Evolutionary conservation across 2,113 vertebrate genomes (phyloP), one percentile per base, ranked within the genome.

Genomic region (Actenoides hombroni): DNA sequence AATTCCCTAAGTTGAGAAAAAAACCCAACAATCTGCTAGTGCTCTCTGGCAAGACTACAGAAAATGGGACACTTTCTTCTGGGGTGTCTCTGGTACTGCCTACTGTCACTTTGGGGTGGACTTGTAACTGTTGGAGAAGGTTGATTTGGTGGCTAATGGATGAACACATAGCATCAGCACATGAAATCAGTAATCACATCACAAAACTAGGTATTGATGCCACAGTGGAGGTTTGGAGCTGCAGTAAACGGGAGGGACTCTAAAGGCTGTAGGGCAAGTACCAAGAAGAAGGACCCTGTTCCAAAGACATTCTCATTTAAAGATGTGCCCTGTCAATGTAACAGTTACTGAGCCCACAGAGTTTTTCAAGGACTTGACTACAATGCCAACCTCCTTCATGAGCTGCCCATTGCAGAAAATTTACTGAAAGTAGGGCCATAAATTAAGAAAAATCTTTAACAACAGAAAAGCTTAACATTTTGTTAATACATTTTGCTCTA

Each of bases 211-310:
- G 25, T 4, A 3, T 29, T 64, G n/a, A 1, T 5, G 10, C 20
- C 54, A n/a, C 10, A 88, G 28, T 2, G 13, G 57, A 51, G 9
- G 8, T n/a, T 24, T 33, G 17, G 74, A 68, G 82, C 21, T 6
- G 3, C 1, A 1, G 17, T 2, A 24, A 64, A 93, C 35, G 18
- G 35, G 23, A 56, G 59, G 33, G 26, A 51, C 35, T 64, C 11
- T 10, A 3, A 46, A 46, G 42, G 44, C 16, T 8, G 15, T 9
- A 35, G 2, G 2, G 0, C 16, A 37, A 14, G 28, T 16, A n/a
- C 13, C 21, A 42, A 70, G 33, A 21, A 53, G 18, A 40, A 67
- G 60, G 42, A 61, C 9, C 5, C 21, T 9, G 28, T n/a, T 79
- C 24, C 90, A 54, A 74, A 84, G 57, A 5, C 31, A 3, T 21